phyloP scores from a whole-genome alignment of 2,797 vertebrate genomes.

The Pithecia hirsuta region DNA sequence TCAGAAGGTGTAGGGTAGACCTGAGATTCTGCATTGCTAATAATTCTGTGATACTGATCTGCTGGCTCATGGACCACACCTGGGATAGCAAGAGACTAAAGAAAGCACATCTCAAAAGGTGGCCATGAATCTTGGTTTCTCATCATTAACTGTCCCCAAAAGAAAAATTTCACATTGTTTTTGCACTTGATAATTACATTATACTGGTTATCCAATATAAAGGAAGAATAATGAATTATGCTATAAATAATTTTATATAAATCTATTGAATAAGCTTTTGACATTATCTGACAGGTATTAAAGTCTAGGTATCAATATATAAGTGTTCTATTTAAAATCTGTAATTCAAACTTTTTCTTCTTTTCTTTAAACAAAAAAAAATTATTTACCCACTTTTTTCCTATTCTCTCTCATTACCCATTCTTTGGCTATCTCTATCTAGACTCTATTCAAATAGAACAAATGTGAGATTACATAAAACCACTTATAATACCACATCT shows the following conservation, averaged over 20 bases:
- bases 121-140: neutral
- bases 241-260: neutral
- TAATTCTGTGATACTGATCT: neutral
- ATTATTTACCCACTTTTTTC: neutral
- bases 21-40: neutral
- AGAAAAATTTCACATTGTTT: neutral
- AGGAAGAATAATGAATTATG: neutral
- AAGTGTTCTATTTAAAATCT: neutral
- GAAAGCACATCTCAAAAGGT: neutral
- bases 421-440: neutral
- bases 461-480: neutral
- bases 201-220: neutral
- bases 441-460: neutral
- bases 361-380: neutral
- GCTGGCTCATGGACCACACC: neutral
- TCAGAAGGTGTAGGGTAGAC: neutral
- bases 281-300: neutral
- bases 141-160: neutral
- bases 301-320: neutral
- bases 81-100: neutral
- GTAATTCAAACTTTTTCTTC: neutral
- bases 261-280: neutral
- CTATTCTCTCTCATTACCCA: neutral
- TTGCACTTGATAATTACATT: neutral
- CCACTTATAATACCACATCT: neutral